Base-by-base conservation (phyloP, 2,797 vertebrate genomes). In the Syndactyla subalaris region DNA sequence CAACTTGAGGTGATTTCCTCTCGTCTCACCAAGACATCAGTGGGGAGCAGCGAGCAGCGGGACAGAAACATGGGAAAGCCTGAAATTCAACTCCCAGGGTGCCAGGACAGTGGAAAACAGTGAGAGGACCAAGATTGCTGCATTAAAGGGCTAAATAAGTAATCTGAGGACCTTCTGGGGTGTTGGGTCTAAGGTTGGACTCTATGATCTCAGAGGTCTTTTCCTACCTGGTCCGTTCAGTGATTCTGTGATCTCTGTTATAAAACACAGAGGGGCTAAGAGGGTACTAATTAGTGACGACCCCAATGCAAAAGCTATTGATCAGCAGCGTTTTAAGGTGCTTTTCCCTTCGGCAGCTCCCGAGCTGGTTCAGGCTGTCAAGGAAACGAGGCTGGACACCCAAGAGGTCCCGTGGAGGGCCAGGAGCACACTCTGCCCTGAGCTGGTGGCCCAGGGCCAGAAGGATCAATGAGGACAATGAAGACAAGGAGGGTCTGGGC, bases 61-160 rank as follows among this genome's bases (percentile, higher is more conserved):
- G 36, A 38, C 9, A 30, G 26, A 21, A n/a, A 45, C 0, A 1
- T 3, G 68, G 10, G 4, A 4, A 51, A 78, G 17, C 21, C 49
- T 9, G 20, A 67, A 68, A 67, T 67, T 38, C 49, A 32, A 4
- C 38, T 18, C 38, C 14, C 18, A 21, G 27, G 5, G 8, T 15
- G 8, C 4, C 5, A 4, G 26, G 14, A 27, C 18, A 1, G 17
- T 7, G 17, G 2, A 1, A 0, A 7, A 62, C 3, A 15, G 11
- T 3, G 20, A 1, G 1, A 4, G 12, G 23, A 3, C 14, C 11
- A 10, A 21, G 19, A 39, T 22, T 2, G 3, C 4, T 0, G 8
- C 43, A 9, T 10, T n/a, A 0, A 46, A 49, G 46, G 1, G 29
- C 0, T 8, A 22, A 84, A 65, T 7, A 18, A 57, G 26, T 14